These are phyloP conservation scores for Elymnias hypermnestra DNA, from an alignment of 1,140 invertebrate species.

Conservation along the genomic window DNA sequence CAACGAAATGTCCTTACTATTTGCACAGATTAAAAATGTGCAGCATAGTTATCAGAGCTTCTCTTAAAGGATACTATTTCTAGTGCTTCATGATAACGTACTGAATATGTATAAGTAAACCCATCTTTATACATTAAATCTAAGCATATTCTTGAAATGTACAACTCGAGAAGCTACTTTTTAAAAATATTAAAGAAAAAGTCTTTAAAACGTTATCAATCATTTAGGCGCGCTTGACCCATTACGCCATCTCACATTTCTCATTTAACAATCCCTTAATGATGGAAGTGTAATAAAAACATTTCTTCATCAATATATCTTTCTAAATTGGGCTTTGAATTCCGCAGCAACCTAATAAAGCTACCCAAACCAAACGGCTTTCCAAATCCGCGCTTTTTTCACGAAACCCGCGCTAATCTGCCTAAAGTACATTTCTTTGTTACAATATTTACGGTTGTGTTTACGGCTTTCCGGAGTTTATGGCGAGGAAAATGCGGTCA, in stretches of 20 bases:
- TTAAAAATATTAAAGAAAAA: too few relatives aligned
- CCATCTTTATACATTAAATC: too few relatives aligned
- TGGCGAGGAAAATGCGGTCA: background rate
- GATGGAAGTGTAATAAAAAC: background rate
- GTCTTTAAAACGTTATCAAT: too few relatives aligned
- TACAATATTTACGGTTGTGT: slow-evolving; percentile 3
- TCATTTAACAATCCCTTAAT: background rate
- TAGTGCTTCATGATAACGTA: too few relatives aligned
- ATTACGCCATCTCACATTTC: background rate
- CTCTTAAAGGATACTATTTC: too few relatives aligned
- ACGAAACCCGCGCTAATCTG: slow-evolving; percentile 1
- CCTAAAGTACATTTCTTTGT: slow-evolving; percentile 11
- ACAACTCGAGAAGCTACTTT: too few relatives aligned
- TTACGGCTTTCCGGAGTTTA: slow-evolving; percentile 4
- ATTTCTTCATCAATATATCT: background rate
- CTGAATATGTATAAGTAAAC: too few relatives aligned
- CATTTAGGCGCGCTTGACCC: background rate
- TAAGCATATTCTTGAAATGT: too few relatives aligned
- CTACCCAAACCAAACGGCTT: background rate
- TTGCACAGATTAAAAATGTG: too few relatives aligned
- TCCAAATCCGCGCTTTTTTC: background rate
- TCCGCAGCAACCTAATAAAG: background rate
- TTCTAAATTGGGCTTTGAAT: background rate
- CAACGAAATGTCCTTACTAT: too few relatives aligned
- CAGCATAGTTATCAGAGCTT: too few relatives aligned